Evolutionary conservation across 2,888 invertebrate genomes (phyloP).

Genomic region (Drosophila paramelanica): DNA sequence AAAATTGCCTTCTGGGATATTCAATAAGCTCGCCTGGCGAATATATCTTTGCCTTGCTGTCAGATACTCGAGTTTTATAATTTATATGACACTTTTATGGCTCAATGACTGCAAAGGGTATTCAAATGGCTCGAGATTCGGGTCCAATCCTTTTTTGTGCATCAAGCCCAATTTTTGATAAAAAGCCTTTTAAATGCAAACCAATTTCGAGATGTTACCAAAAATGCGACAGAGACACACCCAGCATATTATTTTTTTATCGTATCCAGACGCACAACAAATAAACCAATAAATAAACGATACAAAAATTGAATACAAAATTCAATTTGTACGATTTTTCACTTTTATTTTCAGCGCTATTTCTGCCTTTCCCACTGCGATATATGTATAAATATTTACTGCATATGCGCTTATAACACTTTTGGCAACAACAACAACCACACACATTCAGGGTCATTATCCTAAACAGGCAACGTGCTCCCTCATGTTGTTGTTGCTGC

Average conservation of each 20-base stretch:
- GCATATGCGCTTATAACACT: slow-evolving; percentile 39
- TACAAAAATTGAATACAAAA: slow-evolving; percentile 44
- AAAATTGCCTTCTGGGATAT: neutral
- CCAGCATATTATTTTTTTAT: slow-evolving; percentile 22
- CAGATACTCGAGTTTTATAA: neutral
- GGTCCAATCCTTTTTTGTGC: neutral
- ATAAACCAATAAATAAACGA: slow-evolving; percentile 43
- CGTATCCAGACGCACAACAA: slow-evolving; percentile 5
- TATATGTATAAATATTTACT: slow-evolving; percentile 18
- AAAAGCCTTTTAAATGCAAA: neutral
- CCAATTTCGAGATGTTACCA: slow-evolving; percentile 4
- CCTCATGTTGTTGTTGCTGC: slow-evolving; percentile 13
- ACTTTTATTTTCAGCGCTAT: slow-evolving; percentile 51
- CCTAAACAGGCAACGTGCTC: slow-evolving; percentile 56
- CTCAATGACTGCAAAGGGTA: too few relatives aligned
- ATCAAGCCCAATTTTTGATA: slow-evolving; percentile 1
- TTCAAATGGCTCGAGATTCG: too few relatives aligned
- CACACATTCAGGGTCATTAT: slow-evolving; percentile 69
- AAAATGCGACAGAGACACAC: slow-evolving; percentile 30
- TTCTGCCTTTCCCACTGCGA: neutral
- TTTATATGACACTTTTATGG: too few relatives aligned
- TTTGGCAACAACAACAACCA: slow-evolving; percentile 41
- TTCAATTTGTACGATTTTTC: slow-evolving; percentile 49
- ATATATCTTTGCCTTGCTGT: neutral
- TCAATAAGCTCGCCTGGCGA: neutral